Evolutionary conservation across 2,113 vertebrate genomes (phyloP).

Genomic region (Erythrocercus mccallii): DNA sequence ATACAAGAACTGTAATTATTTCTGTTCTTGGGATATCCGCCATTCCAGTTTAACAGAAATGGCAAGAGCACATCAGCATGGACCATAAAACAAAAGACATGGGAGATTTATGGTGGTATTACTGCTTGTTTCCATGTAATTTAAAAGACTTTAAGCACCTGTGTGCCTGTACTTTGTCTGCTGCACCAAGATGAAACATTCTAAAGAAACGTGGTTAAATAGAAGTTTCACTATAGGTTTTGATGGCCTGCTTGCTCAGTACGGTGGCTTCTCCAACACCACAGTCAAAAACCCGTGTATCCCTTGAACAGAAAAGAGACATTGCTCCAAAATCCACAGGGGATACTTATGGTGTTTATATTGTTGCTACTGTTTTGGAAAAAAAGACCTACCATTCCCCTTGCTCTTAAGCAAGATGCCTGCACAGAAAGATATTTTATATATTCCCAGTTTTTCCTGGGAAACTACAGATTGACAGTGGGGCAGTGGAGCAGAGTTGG

Average conservation of each 20-base stretch:
- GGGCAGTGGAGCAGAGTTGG: neutral
- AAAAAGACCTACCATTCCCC: neutral
- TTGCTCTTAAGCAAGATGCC: neutral
- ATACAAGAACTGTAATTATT: neutral
- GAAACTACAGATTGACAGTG: neutral
- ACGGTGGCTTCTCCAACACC: fast-evolving
- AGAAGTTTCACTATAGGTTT: neutral
- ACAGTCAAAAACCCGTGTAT: neutral
- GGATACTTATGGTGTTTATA: neutral
- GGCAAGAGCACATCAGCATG: neutral
- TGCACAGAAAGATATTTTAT: neutral
- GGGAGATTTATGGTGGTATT: neutral
- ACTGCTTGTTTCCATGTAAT: neutral
- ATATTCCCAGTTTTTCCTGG: neutral
- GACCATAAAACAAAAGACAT: neutral
- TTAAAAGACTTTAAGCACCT: neutral
- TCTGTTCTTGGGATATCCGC: neutral
- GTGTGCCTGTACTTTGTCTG: neutral
- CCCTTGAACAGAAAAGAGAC: neutral
- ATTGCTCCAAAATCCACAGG: neutral
- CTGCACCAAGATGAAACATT: neutral
- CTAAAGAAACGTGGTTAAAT: neutral
- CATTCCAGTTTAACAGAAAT: neutral
- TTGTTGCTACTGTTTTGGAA: neutral
- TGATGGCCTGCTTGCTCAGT: neutral